Conservation (phyloP, 2,888 invertebrate genomes). For the Aphrophora alni region DNA sequence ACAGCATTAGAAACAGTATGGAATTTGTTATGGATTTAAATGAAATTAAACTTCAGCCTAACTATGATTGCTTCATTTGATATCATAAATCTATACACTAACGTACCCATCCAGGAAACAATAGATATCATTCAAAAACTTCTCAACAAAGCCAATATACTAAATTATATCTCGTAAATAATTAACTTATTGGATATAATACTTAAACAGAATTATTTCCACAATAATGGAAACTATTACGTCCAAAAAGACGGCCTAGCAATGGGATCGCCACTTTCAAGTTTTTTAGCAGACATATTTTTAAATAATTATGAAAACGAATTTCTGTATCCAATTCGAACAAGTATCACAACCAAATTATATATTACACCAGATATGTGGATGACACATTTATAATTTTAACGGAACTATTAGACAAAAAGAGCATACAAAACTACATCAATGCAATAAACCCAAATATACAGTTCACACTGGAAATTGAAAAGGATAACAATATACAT, state of each 20-base stretch:
- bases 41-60: neutral
- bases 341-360: neutral
- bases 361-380: conserved; percentile 7
- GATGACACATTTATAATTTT: too few species aligned
- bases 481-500: neutral
- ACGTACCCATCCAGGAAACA: conserved; percentile 14
- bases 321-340: neutral
- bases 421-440: neutral
- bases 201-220: neutral
- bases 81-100: conserved; percentile 15
- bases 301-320: conserved; percentile 14
- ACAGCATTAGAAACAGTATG: neutral
- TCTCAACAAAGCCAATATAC: neutral
- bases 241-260: neutral
- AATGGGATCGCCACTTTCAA: conserved; percentile 23
- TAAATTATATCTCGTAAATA: neutral
- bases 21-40: neutral
- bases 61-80: conserved; percentile 26
- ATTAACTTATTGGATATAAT: neutral
- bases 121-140: neutral
- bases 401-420: neutral
- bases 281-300: conserved; percentile 16
- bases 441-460: neutral
- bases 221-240: neutral
- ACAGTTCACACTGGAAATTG: neutral